phyloP scores from a whole-genome alignment of 2,113 vertebrate genomes.

The Camarhynchus parvulus region DNA sequence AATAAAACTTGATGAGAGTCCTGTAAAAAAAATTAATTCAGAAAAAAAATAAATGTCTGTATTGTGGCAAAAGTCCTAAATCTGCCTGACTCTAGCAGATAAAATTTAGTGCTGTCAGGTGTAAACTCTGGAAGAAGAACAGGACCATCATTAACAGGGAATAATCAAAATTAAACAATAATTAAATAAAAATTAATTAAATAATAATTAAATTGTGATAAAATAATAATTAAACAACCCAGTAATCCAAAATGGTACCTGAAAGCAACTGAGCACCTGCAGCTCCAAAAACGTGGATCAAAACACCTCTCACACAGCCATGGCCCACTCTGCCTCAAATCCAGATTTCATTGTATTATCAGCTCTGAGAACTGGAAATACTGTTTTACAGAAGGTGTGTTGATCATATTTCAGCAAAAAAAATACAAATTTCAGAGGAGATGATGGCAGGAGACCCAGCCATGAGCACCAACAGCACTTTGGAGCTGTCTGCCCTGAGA shows the following conservation, averaged over 20 bases:
- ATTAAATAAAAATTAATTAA: background rate
- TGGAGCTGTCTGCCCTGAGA: background rate
- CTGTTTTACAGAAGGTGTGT: accelerated
- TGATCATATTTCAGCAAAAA: background rate
- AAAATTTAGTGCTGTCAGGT: background rate
- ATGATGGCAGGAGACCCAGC: too few relatives aligned
- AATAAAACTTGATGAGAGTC: background rate
- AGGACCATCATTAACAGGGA: background rate
- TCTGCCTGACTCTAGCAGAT: background rate
- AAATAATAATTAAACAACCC: background rate
- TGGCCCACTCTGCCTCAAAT: background rate
- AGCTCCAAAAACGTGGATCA: background rate
- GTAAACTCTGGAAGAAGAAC: background rate
- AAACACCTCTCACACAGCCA: too few relatives aligned
- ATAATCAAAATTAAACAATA: background rate
- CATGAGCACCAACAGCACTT: background rate
- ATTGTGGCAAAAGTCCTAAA: background rate
- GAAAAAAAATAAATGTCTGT: background rate
- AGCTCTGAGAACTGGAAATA: background rate
- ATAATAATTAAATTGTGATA: background rate
- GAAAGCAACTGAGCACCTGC: background rate
- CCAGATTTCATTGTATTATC: accelerated
- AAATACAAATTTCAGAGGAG: background rate
- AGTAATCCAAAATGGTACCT: background rate
- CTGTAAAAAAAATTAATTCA: background rate